Base-by-base conservation (phyloP, 2,113 vertebrate species). In the Leucopsar rothschildi region DNA sequence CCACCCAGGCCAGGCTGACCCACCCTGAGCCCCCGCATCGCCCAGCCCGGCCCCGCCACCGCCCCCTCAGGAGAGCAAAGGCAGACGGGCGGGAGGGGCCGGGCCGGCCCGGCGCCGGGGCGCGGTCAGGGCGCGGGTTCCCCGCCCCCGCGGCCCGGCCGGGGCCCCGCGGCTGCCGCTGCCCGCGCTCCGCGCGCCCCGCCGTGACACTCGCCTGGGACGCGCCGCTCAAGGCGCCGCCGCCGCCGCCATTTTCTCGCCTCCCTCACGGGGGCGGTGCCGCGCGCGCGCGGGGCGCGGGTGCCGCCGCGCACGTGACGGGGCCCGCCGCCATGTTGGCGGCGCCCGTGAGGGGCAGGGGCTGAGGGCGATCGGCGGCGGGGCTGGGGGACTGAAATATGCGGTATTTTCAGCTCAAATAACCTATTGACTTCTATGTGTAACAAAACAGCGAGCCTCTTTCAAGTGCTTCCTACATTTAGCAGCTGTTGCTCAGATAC, bases 161-260 rank as follows among this genome's bases (percentile, higher is more conserved):
- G 57, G 60, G 42, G 66, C 73, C 77, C 90, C 76, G 44, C 65
- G 49, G 49, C 49, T 50, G 49, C 24, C 49, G 49, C 49, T 52
- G 50, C 25, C 50, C 50, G n/a, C 66, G 9, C 66, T 47, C 66
- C 66, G 45, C 45, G 45, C 66, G 6, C 66, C 66, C 66, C 66
- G n/a, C 45, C 45, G 66, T n/a, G 19, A 69, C 66, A 69, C 66
- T 69, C 47, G 66, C 66, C 66, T 70, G 66, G 47, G 66, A 70
- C 66, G 68, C 68, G 47, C 35, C 68, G 47, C 68, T 70, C 68
- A 70, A 39, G 47, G 68, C 79, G 79, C 79, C 97, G 97, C 96
- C 94, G 97, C 50, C 97, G 98, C 97, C 98, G 98, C 98, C 98
- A 98, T 98, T 96, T 98, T 98, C 97, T 98, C 96, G 35, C 97